Evolutionary conservation across 2,797 vertebrate genomes (phyloP).

Genomic region (Coregonus suidteri): DNA sequence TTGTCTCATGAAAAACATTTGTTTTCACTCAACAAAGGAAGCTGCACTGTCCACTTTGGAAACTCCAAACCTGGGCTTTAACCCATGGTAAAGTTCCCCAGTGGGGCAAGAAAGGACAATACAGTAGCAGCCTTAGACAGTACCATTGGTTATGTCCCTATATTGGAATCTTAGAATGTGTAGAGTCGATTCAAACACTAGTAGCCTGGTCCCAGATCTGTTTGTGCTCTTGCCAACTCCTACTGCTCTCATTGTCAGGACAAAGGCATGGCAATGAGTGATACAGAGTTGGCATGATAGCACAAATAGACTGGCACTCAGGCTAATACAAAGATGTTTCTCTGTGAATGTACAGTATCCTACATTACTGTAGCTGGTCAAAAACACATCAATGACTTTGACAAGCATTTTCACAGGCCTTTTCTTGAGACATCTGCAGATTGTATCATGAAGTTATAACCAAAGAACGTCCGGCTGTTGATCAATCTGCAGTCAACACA

Average conservation of each 20-base stretch:
- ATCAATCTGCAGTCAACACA: neutral
- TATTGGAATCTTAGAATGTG: neutral
- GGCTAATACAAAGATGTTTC: neutral
- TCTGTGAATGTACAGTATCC: neutral
- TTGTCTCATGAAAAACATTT: constrained; percentile 38
- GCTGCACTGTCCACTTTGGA: constrained; percentile 39
- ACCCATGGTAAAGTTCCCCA: constrained; percentile 31
- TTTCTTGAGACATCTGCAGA: neutral
- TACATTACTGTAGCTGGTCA: neutral
- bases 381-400: neutral
- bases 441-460: neutral
- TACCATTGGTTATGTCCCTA: neutral
- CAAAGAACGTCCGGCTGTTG: neutral
- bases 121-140: neutral
- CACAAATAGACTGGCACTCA: neutral
- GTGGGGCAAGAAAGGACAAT: constrained; percentile 29
- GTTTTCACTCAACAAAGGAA: neutral
- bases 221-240: neutral
- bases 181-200: neutral
- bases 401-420: neutral
- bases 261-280: neutral
- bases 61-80: constrained; percentile 24
- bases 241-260: neutral
- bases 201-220: neutral
- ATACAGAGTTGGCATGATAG: neutral